Evolutionary conservation across 2,797 vertebrate species (phyloP).

Genomic region (Myotis pilosus): DNA sequence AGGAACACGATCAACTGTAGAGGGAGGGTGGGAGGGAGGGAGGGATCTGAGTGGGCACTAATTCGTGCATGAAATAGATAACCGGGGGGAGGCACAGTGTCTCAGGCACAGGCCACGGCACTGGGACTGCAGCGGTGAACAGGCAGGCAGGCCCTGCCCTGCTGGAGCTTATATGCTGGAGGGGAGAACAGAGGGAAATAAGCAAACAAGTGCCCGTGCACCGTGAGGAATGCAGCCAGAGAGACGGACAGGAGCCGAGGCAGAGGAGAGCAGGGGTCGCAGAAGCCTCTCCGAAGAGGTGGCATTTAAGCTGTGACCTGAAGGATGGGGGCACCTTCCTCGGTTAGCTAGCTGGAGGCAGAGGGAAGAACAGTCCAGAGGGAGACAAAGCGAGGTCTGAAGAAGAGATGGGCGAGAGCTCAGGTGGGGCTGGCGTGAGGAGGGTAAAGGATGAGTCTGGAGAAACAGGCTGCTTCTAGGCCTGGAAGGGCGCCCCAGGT

Average conservation of each 20-base stretch:
- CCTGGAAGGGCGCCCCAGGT: background rate
- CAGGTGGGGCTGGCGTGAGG: background rate
- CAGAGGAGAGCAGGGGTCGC: background rate
- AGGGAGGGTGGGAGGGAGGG: background rate
- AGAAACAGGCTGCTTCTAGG: background rate
- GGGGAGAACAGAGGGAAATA: background rate
- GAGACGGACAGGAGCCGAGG: background rate
- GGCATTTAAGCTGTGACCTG: background rate
- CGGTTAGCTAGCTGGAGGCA: background rate
- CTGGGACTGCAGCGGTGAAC: background rate
- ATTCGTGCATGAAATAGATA: background rate
- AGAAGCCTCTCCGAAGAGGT: background rate
- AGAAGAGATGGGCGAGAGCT: background rate
- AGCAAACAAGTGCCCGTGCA: rapidly evolving
- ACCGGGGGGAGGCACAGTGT: rapidly evolving
- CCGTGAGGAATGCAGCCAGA: background rate
- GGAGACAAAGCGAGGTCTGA: background rate
- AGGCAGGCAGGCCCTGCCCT: background rate
- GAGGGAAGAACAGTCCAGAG: background rate
- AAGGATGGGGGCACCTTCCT: background rate
- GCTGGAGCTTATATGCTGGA: background rate
- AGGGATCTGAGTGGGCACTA: background rate
- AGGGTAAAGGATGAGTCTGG: background rate
- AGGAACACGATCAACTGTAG: background rate
- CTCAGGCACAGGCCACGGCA: background rate